Evolutionary conservation across 2,888 invertebrate species (phyloP).

Genomic region (Apeira syringaria): DNA sequence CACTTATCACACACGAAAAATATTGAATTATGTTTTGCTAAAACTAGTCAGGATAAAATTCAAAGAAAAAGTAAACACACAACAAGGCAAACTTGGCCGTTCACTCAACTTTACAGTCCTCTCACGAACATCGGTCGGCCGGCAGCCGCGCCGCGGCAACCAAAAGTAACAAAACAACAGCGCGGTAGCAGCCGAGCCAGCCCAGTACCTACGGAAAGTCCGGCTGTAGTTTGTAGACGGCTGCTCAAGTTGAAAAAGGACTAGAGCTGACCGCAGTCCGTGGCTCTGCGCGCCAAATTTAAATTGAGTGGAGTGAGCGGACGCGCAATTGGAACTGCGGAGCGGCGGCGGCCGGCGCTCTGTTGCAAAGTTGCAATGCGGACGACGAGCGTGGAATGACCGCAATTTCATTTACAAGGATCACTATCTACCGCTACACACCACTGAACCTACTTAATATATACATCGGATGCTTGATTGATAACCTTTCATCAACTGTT

Average conservation of each 20-base stretch:
- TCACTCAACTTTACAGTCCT: slow-evolving; percentile 30
- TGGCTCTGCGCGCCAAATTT: slow-evolving; percentile 70
- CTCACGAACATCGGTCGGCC: slow-evolving; percentile 2
- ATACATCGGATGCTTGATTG: slow-evolving; percentile 30
- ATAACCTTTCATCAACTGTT: slow-evolving; percentile 35
- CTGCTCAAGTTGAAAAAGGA: too few relatives aligned
- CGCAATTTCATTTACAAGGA: slow-evolving; percentile 25
- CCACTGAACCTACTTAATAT: too few relatives aligned
- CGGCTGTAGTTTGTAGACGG: too few relatives aligned
- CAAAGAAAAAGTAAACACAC: slow-evolving; percentile 54
- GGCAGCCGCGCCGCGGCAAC: slow-evolving; percentile 24
- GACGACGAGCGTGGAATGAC: slow-evolving; percentile 25
- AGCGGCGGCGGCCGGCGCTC: neutral
- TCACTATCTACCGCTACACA: neutral
- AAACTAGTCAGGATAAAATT: slow-evolving; percentile 46
- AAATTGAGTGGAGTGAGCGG: slow-evolving; percentile 51
- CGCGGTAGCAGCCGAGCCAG: slow-evolving; percentile 47
- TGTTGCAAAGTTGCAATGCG: slow-evolving; percentile 24
- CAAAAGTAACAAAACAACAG: too few relatives aligned
- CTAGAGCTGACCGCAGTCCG: slow-evolving; percentile 43
- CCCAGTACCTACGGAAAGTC: too few relatives aligned
- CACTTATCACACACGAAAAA: slow-evolving; percentile 11
- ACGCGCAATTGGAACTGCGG: slow-evolving; percentile 4
- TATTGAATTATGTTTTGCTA: slow-evolving; percentile 24
- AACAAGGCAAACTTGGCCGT: slow-evolving; percentile 40